Base-by-base conservation (phyloP, 2,888 invertebrate genomes). In the Allygus modestus region DNA sequence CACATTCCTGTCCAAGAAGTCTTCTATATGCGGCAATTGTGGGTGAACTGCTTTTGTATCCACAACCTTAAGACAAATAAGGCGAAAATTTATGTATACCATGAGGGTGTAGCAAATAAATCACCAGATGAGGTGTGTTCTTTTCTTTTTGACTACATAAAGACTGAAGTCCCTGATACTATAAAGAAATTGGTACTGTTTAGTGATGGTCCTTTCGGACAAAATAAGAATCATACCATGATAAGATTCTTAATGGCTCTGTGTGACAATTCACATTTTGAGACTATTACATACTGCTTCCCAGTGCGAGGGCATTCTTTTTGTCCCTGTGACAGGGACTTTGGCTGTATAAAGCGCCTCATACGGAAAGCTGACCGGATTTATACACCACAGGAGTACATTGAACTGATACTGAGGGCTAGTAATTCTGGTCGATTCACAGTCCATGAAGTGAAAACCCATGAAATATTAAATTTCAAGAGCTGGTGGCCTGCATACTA, bases 1-100 rank as follows among this genome's bases (percentile, higher is more conserved):
- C 26, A 85, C 88, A 73, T 73, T 1, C 82, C 69, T 12, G 61
- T 65, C n/a, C 81, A 81, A 28, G 82, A 61, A 65, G 46, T 82
- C n/a, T 82, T 69, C 23, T 79, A 77, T 33, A n/a, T 79, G 51
- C 17, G 54, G 43, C 73, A 69, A 73, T 73, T 88, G 33, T 87
- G 87, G 88, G 85, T 86, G 26, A 81, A 85, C 51, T 77, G 84
- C 46, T 87, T 87, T 83, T 81, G 84, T 23, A 84, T 87, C 20
- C 7, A 54, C 71, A 84, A 86, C 73, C 61, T 85, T 20, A 87
- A 87, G 84, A 84, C 85, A 79, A 85, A 81, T 26, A 84, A 86
- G 61, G 79, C 85, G 23, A 83, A 46, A 43, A 51, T 87, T 41
- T 87, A 86, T 43, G 58, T 86, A 12, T 87, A 87, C 83, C 86